These are phyloP conservation scores for Colletes latitarsis DNA, from an alignment of 1,140 invertebrate genomes.

Conservation along the genomic window DNA sequence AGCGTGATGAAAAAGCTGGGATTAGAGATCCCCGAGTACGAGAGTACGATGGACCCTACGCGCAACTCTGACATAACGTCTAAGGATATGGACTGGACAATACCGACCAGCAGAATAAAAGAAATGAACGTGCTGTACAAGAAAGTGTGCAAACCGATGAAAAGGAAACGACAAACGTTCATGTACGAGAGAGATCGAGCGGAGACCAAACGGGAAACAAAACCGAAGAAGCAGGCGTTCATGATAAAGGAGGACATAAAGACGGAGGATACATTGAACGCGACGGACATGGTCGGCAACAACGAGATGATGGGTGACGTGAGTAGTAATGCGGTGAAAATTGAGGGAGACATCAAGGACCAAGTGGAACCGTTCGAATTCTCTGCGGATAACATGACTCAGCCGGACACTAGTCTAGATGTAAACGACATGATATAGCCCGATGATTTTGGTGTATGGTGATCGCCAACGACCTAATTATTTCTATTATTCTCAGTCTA, in stretches of 20 bases:
- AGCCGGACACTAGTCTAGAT: slow-evolving; percentile 38
- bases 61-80: slow-evolving; percentile 77
- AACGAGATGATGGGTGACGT: slow-evolving; percentile 8
- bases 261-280: slow-evolving; percentile 36
- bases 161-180: slow-evolving; percentile 79
- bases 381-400: slow-evolving; percentile 24
- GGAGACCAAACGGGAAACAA: slow-evolving; percentile 66
- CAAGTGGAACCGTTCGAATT: slow-evolving; percentile 44
- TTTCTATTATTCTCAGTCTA: slow-evolving; percentile 56
- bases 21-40: slow-evolving; percentile 88
- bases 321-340: slow-evolving; percentile 34
- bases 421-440: slow-evolving; percentile 60
- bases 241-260: slow-evolving; percentile 68
- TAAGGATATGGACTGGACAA: slow-evolving; percentile 83
- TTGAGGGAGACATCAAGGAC: slow-evolving; percentile 41
- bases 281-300: slow-evolving; percentile 19
- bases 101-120: slow-evolving; percentile 80
- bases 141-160: slow-evolving; percentile 79
- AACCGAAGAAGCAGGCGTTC: slow-evolving; percentile 69
- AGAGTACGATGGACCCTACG: slow-evolving; percentile 85
- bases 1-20: slow-evolving; percentile 88
- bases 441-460: slow-evolving; percentile 52
- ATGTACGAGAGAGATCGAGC: slow-evolving; percentile 77
- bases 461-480: slow-evolving; percentile 52
- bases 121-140: slow-evolving; percentile 82